These are phyloP conservation scores for Agrilus planipennis DNA, from an alignment of 1,140 invertebrate genomes.

Conservation along the genomic window DNA sequence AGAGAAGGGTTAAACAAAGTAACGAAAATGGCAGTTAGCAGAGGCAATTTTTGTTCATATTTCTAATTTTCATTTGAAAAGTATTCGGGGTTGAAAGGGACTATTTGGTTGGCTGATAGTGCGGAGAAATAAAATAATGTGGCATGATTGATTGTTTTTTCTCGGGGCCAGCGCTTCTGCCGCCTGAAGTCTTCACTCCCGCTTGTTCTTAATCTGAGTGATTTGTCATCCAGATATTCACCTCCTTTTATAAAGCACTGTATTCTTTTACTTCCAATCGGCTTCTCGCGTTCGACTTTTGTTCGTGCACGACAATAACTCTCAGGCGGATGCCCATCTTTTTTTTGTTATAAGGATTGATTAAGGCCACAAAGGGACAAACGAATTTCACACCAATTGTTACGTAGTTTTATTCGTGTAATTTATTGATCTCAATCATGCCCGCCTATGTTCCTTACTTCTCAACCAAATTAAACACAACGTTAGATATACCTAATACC, in stretches of 20 bases:
- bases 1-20: too few species aligned
- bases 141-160: conserved; percentile 26
- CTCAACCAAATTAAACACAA: too few species aligned
- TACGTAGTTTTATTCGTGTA: too few species aligned
- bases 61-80: too few species aligned
- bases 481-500: too few species aligned
- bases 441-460: too few species aligned
- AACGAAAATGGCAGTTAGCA: too few species aligned
- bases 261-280: conserved; percentile 30
- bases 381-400: conserved; percentile 31
- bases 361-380: conserved; percentile 26
- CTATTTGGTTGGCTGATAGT: too few species aligned
- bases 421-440: too few species aligned
- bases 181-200: conserved; percentile 24
- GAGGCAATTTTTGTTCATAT: too few species aligned
- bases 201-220: conserved; percentile 25
- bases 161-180: conserved; percentile 18
- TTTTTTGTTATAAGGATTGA: conserved; percentile 30
- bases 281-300: conserved; percentile 24
- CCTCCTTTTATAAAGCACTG: conserved; percentile 29
- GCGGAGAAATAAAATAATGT: too few species aligned
- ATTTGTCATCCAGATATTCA: conserved; percentile 31
- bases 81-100: too few species aligned
- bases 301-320: conserved; percentile 24
- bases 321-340: conserved; percentile 23